These are phyloP conservation scores for Oostethus manadensis DNA, from an alignment of 2,113 vertebrate genomes.

Conservation along the genomic window DNA sequence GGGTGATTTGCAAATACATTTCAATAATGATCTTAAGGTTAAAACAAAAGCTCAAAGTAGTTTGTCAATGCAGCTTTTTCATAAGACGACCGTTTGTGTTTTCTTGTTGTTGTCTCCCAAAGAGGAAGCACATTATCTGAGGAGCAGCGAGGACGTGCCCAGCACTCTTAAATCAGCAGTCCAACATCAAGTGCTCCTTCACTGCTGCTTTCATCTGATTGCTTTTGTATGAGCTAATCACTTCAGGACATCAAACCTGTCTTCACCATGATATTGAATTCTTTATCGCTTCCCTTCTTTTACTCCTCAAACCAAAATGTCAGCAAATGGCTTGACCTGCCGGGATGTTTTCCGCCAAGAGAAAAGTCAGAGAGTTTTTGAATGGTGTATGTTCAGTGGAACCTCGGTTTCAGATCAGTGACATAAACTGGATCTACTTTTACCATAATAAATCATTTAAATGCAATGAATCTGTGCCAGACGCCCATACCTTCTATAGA, in stretches of 20 bases:
- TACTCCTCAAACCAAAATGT: constrained; percentile 20
- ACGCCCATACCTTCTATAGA: too few species aligned
- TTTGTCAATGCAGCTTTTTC: constrained; percentile 15
- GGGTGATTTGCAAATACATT: constrained; percentile 17
- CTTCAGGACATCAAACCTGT: constrained; percentile 60
- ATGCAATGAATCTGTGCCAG: too few species aligned
- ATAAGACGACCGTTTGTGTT: constrained; percentile 6
- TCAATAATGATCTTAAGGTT: constrained; percentile 14
- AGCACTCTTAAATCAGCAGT: constrained; percentile 67
- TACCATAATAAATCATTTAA: too few species aligned
- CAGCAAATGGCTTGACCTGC: constrained; percentile 10
- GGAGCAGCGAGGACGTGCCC: constrained; percentile 25
- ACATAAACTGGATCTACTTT: too few species aligned
- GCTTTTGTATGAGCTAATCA: constrained; percentile 69
- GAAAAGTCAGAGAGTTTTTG: neutral
- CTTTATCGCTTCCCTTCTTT: constrained; percentile 26
- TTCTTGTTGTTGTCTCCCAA: constrained; percentile 16
- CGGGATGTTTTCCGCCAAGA: neutral
- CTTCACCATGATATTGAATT: constrained; percentile 35
- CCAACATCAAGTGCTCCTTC: constrained; percentile 51
- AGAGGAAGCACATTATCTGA: constrained; percentile 12
- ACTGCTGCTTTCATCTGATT: constrained; percentile 66
- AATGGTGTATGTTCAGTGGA: too few species aligned
- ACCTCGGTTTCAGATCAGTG: too few species aligned
- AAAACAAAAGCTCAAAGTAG: constrained; percentile 5